Evolutionary conservation across 2,797 vertebrate genomes (phyloP), one percentile per base, ranked within the genome.

Genomic region (Sylvilagus floridanus): DNA sequence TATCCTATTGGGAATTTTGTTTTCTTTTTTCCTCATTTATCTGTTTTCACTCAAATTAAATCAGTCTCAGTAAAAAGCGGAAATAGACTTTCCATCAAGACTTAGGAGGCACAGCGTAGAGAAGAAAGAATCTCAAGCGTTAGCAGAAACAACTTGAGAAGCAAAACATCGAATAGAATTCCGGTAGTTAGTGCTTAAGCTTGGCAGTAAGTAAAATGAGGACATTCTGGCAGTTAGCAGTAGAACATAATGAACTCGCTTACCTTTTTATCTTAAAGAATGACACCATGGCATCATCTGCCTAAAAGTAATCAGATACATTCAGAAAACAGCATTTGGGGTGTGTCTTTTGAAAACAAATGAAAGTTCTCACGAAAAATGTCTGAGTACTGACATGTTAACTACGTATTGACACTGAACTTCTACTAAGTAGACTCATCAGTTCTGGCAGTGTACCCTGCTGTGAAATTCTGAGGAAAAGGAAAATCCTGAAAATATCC

Each of bases 401-500:
- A 5, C n/a, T 10, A 16, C 0, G 21, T 28, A 65, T 92, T 76
- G 54, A 90, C 30, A 32, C 47, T 62, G 1, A 13, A 90, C 24
- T 81, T 82, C 19, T 71, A 24, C 19, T 71, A 66, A 82, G n/a
- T 37, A 73, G 16, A 62, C 68, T 82, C n/a, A 84, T 0, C 17
- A 30, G 19, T 7, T 73, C 14, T 75, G 71, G 17, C 52, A 79
- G 13, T n/a, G 42, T 65, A 81, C 4, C 21, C 35, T 21, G 11
- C 10, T 52, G 14, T 88, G 32, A 82, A 84, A 17, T 17, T 54
- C 26, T 85, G 21, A 88, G 11, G 12, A 72, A 83, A 84, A 4
- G 26, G 11, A 42, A 30, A 2, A 11, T 3, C 0, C 1, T 24
- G 13, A 9, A 19, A n/a, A 30, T 84, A 4, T 1, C 8, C 0